Conservation (phyloP, 2,113 vertebrate species). For the Cyphomyrus discorhynchus region DNA sequence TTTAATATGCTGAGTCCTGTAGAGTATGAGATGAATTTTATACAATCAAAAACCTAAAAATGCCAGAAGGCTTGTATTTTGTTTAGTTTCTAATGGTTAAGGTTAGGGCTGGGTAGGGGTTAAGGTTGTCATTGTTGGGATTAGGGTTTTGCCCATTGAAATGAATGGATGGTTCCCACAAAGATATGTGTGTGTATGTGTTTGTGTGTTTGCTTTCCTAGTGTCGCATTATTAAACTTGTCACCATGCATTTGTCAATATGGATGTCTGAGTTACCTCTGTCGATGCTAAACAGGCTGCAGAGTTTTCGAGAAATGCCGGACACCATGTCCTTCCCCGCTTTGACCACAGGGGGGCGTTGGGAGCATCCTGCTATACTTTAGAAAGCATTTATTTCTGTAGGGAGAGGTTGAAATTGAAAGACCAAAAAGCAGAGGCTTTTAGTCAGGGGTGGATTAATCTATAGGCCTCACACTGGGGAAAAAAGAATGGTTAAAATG, state of each 20-base stretch:
- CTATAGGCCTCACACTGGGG: background rate
- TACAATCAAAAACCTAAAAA: too few relatives aligned
- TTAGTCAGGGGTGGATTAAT: background rate
- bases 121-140: too few relatives aligned
- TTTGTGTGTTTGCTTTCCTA: background rate
- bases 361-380: conserved; percentile 43
- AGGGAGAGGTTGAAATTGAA: background rate
- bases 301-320: conserved; percentile 40
- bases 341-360: conserved; percentile 18
- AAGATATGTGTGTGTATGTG: background rate
- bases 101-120: too few relatives aligned
- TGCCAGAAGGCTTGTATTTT: too few relatives aligned
- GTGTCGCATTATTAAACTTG: background rate
- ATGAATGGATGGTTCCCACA: too few relatives aligned
- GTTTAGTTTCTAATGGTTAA: too few relatives aligned
- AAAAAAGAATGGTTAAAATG: background rate
- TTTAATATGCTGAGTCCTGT: too few relatives aligned
- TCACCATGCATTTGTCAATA: background rate
- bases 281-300: background rate
- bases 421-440: background rate
- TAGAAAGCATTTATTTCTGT: conserved; percentile 46
- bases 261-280: background rate
- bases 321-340: conserved; percentile 16
- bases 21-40: too few relatives aligned
- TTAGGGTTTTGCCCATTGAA: too few relatives aligned